phyloP scores from a whole-genome alignment of 1,140 invertebrate genomes.

The Sycophila sp. region DNA sequence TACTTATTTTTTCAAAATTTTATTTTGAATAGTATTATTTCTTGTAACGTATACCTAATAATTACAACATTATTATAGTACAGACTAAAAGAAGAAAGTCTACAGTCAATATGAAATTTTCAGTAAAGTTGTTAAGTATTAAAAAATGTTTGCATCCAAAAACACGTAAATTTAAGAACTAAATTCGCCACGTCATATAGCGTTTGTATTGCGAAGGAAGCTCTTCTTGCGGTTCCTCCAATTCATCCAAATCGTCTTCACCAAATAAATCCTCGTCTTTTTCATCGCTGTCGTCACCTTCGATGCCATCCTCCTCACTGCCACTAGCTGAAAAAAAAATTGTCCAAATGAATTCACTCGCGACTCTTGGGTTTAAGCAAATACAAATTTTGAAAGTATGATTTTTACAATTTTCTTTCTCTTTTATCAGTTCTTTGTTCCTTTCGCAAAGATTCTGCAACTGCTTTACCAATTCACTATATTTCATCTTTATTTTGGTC shows the following conservation, averaged over 20 bases:
- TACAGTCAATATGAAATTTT: too few relatives aligned
- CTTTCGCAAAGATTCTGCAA: constrained; percentile 26
- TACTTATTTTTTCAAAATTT: too few relatives aligned
- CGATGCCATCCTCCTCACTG: background rate
- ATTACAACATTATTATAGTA: too few relatives aligned
- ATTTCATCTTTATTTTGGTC: constrained; percentile 31
- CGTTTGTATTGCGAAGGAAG: constrained; percentile 30
- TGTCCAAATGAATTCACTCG: background rate
- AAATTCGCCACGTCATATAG: constrained; percentile 36
- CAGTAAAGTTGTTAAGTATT: too few relatives aligned
- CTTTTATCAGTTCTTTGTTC: constrained; percentile 16
- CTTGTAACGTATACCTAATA: too few relatives aligned
- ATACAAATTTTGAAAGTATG: background rate
- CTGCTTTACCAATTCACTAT: constrained; percentile 24
- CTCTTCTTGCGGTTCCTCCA: constrained; percentile 23
- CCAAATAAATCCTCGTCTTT: constrained; percentile 6
- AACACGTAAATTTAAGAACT: too few relatives aligned
- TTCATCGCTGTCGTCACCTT: constrained; percentile 23
- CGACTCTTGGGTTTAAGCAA: background rate
- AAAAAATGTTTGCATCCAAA: too few relatives aligned
- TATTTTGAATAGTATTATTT: too few relatives aligned
- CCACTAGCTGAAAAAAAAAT: background rate
- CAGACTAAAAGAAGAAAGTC: too few relatives aligned
- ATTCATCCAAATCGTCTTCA: constrained; percentile 20
- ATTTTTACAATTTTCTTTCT: constrained; percentile 11